Evolutionary conservation across 2,797 vertebrate genomes (phyloP), one percentile per base, ranked within the genome.

Genomic region (Syngnathus acus): DNA sequence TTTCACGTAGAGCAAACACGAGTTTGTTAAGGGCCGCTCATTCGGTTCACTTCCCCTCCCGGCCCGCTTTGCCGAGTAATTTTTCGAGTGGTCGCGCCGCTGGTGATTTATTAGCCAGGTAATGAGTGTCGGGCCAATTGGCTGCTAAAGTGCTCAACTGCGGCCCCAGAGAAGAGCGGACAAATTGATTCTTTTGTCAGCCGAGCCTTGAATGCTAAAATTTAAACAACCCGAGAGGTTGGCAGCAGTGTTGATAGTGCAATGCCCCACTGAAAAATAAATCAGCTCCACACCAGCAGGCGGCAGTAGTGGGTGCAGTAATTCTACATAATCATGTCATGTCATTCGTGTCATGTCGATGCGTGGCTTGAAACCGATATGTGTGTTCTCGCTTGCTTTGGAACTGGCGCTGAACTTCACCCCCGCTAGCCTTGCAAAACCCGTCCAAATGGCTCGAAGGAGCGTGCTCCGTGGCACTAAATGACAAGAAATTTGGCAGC

Each of bases 101-200:
- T 89, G 88, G 87, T 82, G 85, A 94, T 95, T 94, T 94, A 95
- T 89, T 88, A 86, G 77, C 81, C 73, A 64, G 78, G 77, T 86
- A 92, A 93, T 93, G 93, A 92, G 90, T 93, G 92, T 93, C 89
- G 89, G 86, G 80, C 80, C 85, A 88, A 83, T 88, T 90, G 90
- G 78, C 73, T 88, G 87, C 88, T 88, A 87, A 91, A 92, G 91
- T 91, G 88, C 88, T 86, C 87, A 90, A 82, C 81, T 86, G 86
- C 78, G 86, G 82, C 87, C 87, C 82, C 78, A 84, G 77, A 82
- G 82, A 81, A 78, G 70, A 82, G 79, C 83, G 67, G 85, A 81
- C 21, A 74, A 89, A 92, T 91, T 74, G 90, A 92, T 90, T 92
- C 92, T 90, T 90, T 92, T 62, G 60, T 62, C 60, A 45, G 21